A percentile compares a stretch with the other conserved stretches of the same genome.
These are phyloP conservation scores for Sakesphorus luctuosus DNA, from an alignment of 2,113 vertebrate genomes.

Conservation along the genomic window DNA sequence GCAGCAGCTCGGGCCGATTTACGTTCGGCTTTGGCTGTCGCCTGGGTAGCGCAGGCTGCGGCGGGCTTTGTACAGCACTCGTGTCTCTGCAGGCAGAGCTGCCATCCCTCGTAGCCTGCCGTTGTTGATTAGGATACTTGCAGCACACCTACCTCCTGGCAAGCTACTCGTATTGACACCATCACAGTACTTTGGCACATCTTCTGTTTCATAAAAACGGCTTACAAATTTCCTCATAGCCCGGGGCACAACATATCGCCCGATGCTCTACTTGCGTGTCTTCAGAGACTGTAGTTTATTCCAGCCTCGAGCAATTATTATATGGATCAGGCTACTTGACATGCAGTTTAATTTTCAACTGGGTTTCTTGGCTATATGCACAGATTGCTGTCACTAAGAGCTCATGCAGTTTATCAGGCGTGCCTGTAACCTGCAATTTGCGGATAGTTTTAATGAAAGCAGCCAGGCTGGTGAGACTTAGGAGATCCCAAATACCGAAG, in stretches of 20 bases:
- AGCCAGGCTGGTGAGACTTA: not conserved
- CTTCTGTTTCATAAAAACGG: not conserved
- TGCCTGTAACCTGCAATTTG: not conserved
- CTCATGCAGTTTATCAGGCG: conserved; percentile 25
- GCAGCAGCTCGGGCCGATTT: not conserved
- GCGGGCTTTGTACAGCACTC: not conserved
- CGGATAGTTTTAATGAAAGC: not conserved
- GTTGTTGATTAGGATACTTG: not conserved
- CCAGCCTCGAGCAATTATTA: conserved; percentile 48
- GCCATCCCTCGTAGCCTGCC: not conserved
- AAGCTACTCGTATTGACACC: not conserved
- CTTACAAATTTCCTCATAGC: not conserved
- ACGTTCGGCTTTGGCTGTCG: not conserved
- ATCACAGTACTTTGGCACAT: not conserved
- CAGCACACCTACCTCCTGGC: not conserved
- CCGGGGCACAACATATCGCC: not conserved
- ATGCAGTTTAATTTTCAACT: conserved; percentile 61
- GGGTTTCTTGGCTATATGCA: not conserved
- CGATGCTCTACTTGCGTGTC: not conserved
- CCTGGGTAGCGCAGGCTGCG: not conserved
- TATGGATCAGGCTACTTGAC: conserved; percentile 46
- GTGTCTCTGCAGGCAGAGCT: not conserved
- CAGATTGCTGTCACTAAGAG: conserved; percentile 4
- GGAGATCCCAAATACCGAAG: not conserved
- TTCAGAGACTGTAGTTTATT: conserved; percentile 43